A percentile compares a stretch with the other conserved stretches of the same genome.
Evolutionary conservation across 2,888 invertebrate species (phyloP).

Genomic region (Ophion ventricosus): DNA sequence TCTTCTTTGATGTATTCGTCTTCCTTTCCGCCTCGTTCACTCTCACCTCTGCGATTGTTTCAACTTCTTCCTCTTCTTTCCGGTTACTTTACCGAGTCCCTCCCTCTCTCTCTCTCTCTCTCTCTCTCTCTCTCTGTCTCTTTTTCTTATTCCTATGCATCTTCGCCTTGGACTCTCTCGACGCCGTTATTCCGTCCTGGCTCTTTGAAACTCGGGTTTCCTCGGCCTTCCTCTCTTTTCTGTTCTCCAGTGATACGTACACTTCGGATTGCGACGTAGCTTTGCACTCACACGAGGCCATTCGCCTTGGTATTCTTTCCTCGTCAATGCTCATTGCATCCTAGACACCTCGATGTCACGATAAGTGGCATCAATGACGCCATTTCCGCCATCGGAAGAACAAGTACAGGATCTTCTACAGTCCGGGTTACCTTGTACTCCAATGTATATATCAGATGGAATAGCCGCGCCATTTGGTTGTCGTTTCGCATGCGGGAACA

Average conservation of each 20-base stretch:
- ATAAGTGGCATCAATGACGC: not conserved
- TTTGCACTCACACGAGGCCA: not conserved
- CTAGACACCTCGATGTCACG: not conserved
- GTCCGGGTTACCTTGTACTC: not conserved
- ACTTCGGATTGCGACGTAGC: not conserved
- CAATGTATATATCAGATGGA: not conserved
- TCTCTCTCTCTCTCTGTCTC: slow-evolving; percentile 7
- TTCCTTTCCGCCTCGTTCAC: slow-evolving; percentile 63
- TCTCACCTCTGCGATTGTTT: slow-evolving; percentile 61
- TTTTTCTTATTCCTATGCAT: not conserved
- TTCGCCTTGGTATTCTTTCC: too few relatives aligned
- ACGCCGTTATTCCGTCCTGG: not conserved
- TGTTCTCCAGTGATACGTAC: not conserved
- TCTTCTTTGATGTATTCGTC: slow-evolving; percentile 80
- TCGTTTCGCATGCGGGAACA: slow-evolving; percentile 58
- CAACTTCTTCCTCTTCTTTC: slow-evolving; percentile 53
- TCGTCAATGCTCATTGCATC: not conserved
- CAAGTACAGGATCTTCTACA: not conserved
- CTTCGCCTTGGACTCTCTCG: slow-evolving; percentile 19
- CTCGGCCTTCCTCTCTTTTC: not conserved
- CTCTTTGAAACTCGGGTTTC: slow-evolving; percentile 9
- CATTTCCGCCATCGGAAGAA: not conserved
- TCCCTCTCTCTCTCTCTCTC: not conserved
- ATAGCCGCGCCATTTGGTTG: not conserved
- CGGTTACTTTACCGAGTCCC: not conserved